Evolutionary conservation across 2,888 invertebrate species (phyloP).

Genomic region (Carpatolechia fugitivella): DNA sequence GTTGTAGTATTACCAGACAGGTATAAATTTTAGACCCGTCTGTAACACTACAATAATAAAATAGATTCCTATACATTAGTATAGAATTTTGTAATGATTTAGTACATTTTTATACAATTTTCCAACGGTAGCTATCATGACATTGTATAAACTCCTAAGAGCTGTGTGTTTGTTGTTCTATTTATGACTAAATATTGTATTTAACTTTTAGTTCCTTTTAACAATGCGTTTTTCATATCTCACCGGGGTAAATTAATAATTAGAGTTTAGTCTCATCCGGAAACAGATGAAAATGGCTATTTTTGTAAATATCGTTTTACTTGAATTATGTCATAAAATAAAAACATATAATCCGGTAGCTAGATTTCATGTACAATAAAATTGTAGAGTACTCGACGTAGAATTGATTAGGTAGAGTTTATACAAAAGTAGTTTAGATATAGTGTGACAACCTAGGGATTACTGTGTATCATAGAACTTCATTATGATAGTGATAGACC

Average conservation of each 20-base stretch:
- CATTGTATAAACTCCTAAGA: conserved; percentile 9
- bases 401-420: conserved; percentile 71
- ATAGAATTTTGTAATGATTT: conserved; percentile 53
- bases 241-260: conserved; percentile 24
- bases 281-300: conserved; percentile 67
- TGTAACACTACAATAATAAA: conserved; percentile 1
- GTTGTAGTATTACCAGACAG: no score
- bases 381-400: conserved; percentile 72
- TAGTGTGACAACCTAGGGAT: conserved; percentile 65
- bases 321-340: conserved; percentile 73
- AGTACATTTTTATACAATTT: conserved; percentile 47
- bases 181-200: conserved; percentile 11
- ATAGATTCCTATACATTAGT: conserved; percentile 23
- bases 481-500: conserved; percentile 26
- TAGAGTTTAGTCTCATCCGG: conserved; percentile 47
- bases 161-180: conserved; percentile 13
- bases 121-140: conserved; percentile 17
- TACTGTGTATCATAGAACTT: conserved; percentile 66
- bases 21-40: no score
- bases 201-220: conserved; percentile 16
- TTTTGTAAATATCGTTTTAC: conserved; percentile 77
- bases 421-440: conserved; percentile 71
- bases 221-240: conserved; percentile 13
- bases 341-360: conserved; percentile 69
- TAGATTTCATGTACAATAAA: conserved; percentile 78